Evolutionary conservation across 2,888 invertebrate genomes (phyloP).

Genomic region (Tortricodes alternella): DNA sequence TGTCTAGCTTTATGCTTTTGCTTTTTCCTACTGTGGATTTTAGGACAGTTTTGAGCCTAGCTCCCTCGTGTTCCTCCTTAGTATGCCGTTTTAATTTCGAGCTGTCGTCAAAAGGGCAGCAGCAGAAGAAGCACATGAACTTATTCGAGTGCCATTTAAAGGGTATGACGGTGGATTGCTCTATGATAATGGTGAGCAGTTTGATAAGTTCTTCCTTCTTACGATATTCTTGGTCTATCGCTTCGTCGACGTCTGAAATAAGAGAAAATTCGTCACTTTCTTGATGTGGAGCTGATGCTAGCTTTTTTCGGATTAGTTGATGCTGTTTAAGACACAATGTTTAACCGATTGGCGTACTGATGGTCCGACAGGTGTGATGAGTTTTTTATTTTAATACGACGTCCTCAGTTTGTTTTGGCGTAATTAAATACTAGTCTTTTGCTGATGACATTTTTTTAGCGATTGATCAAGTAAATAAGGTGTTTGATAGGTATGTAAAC

Average conservation of each 20-base stretch:
- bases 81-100: constrained; percentile 44
- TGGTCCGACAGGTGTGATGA: no score
- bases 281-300: not conserved
- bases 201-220: constrained; percentile 35
- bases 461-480: no score
- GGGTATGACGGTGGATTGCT: constrained; percentile 51
- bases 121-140: constrained; percentile 56
- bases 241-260: constrained; percentile 32
- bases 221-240: constrained; percentile 33
- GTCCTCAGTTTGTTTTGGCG: no score
- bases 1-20: constrained; percentile 49
- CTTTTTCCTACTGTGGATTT: constrained; percentile 34
- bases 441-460: no score
- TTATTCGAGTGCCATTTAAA: constrained; percentile 52
- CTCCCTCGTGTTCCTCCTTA: constrained; percentile 42
- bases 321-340: not conserved
- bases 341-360: no score
- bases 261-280: constrained; percentile 29
- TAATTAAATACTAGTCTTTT: no score
- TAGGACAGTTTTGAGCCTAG: constrained; percentile 42
- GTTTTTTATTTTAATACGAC: no score
- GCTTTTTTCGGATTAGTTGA: not conserved
- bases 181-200: constrained; percentile 43
- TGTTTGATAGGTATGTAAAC: no score
- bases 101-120: constrained; percentile 45